Base-by-base conservation (phyloP, 2,113 vertebrate genomes). In the Tonatia bakeri region DNA sequence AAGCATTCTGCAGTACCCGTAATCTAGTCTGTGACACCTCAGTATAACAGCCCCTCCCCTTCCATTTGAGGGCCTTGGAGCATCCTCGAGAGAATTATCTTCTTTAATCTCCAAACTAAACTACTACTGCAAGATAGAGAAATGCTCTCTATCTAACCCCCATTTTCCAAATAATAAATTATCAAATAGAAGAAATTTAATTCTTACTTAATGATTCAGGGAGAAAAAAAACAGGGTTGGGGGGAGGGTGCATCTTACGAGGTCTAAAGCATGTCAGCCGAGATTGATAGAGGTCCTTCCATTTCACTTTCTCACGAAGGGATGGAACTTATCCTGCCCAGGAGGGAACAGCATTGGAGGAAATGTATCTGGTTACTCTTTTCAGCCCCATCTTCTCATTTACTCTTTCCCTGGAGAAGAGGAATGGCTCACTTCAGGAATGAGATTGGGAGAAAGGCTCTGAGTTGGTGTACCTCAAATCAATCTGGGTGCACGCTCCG, bases 111-210 rank as follows among this genome's bases (percentile, higher is more conserved):
- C 4, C 36, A 85, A 83, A 69, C 45, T 72, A 73, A 40, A 61
- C 61, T 72, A 77, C 36, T 64, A 36, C 83, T 45, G 4, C 50
- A 96, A 76, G 65, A 45, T 33, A 87, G 59, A 93, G 75, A 93
- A 86, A 65, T 75, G 11, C 20, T 64, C n/a, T 81, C 45, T 86
- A 94, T 96, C 82, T 95, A 93, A 93, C 6, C 16, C 33, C 84
- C 54, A 91, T 91, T 96, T 97, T 95, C 88, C 83, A 96, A 86
- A 75, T 72, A 87, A 88, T 94, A 96, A 97, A 96, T 90, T 95
- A 61, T 79, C 65, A 96, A 90, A 47, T 43, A 31, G 31, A 90
- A 94, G 84, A 87, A 69, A 94, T 81, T 90, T 82, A 84, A 94
- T 45, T 94, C 56, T 81, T 72, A 73, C 5, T 96, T 96, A 96